Percentiles rank a stretch among this genome's conserved stretches.
phyloP scores from a whole-genome alignment of 2,888 invertebrate species.

The Drosophila nigricruria region DNA sequence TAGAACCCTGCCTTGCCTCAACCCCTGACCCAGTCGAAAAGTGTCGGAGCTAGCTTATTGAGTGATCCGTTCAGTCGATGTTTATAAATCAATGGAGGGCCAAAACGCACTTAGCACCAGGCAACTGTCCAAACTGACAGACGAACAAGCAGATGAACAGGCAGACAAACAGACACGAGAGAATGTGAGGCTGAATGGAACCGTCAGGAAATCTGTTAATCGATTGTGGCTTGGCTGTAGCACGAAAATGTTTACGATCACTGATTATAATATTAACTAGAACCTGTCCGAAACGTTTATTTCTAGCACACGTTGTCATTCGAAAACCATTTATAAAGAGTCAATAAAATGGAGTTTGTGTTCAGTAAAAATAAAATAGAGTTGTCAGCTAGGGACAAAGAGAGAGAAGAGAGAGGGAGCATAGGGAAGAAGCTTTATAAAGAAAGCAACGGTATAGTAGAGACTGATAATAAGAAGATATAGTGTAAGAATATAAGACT shows the following conservation, averaged over 20 bases:
- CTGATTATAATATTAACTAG: slow-evolving; percentile 16
- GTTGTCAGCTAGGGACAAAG: neutral
- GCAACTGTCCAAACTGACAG: slow-evolving; percentile 17
- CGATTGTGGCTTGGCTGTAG: slow-evolving; percentile 10
- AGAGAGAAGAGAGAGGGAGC: neutral
- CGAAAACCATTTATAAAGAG: neutral
- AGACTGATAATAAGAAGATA: neutral
- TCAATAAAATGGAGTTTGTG: neutral
- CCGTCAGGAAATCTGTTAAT: slow-evolving; percentile 28
- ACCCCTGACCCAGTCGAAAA: slow-evolving; percentile 29
- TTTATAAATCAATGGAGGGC: slow-evolving; percentile 62
- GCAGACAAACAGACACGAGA: neutral
- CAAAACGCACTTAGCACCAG: slow-evolving; percentile 37
- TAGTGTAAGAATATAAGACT: neutral
- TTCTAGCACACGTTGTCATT: neutral
- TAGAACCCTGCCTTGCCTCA: slow-evolving; percentile 15
- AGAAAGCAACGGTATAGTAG: neutral
- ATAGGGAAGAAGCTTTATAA: neutral
- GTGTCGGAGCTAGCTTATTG: slow-evolving; percentile 60
- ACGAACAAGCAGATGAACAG: neutral
- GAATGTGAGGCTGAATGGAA: slow-evolving; percentile 8
- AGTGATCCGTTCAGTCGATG: slow-evolving; percentile 59
- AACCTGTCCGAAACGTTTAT: slow-evolving; percentile 11
- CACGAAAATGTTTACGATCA: slow-evolving; percentile 24
- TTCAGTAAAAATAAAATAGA: too few species aligned